phyloP scores from a whole-genome alignment of 2,797 vertebrate genomes.

The Sebastiscus albofasciatus region DNA sequence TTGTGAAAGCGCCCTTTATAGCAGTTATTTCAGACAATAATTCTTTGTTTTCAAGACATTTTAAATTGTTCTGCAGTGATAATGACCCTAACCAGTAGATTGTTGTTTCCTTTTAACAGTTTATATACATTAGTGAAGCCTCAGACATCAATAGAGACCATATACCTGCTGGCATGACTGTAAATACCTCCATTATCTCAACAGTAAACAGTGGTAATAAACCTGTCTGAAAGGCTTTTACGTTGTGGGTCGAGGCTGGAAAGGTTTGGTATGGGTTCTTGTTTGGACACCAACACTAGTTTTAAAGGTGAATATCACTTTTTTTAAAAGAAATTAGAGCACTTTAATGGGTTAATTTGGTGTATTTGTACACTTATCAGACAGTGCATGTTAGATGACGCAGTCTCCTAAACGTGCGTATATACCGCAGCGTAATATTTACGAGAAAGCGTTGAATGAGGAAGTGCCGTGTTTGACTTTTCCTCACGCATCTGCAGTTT shows the following conservation, averaged over 20 bases:
- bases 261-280: background rate
- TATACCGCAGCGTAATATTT: background rate
- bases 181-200: background rate
- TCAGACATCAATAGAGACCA: background rate
- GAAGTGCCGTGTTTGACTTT: background rate
- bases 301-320: no score
- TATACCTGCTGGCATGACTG: background rate
- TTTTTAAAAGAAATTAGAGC: background rate
- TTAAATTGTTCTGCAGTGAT: background rate
- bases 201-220: background rate
- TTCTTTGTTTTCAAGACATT: background rate
- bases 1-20: background rate
- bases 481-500: background rate
- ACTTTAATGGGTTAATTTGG: background rate
- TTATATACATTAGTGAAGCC: background rate
- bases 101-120: background rate
- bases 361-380: background rate
- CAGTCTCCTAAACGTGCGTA: background rate
- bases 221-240: background rate
- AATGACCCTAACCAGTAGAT: background rate
- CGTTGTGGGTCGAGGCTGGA: background rate
- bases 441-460: background rate
- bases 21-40: background rate
- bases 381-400: background rate
- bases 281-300: rapidly evolving